These are phyloP conservation scores for Poeciliopsis infans DNA, from an alignment of 2,797 vertebrate species.

Conservation along the genomic window DNA sequence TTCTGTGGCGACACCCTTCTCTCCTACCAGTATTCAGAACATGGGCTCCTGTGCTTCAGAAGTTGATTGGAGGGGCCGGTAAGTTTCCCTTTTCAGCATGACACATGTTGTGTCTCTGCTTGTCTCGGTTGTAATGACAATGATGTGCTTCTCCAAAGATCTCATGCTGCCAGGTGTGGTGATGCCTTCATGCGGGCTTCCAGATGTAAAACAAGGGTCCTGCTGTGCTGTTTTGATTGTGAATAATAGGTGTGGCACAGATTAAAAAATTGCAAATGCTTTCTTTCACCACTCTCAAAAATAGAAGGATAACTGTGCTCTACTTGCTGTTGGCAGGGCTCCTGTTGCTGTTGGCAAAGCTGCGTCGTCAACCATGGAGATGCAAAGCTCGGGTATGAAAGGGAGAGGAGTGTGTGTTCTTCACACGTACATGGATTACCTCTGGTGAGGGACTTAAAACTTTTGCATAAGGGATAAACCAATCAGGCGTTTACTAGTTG, in stretches of 20 bases:
- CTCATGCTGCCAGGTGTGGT: slow-evolving; percentile 96
- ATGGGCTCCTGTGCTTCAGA: slow-evolving; percentile 92
- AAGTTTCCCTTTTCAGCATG: slow-evolving; percentile 11
- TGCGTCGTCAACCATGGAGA: slow-evolving; percentile 85
- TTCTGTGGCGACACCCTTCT: slow-evolving; percentile 88
- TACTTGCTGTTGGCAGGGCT: slow-evolving; percentile 79
- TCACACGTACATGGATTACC: slow-evolving; percentile 91
- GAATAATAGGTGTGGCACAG: slow-evolving; percentile 84
- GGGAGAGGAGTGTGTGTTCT: slow-evolving; percentile 92
- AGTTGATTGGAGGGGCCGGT: slow-evolving; percentile 94
- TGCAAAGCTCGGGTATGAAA: slow-evolving; percentile 89
- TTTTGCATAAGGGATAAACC: neutral
- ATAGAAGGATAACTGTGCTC: slow-evolving; percentile 6
- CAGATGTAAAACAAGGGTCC: slow-evolving; percentile 83
- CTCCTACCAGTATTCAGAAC: slow-evolving; percentile 89
- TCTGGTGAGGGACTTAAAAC: slow-evolving; percentile 85
- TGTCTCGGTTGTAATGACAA: neutral
- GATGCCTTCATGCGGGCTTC: slow-evolving; percentile 86
- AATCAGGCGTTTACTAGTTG: neutral
- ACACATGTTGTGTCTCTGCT: neutral
- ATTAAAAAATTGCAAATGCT: neutral
- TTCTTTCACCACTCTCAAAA: neutral
- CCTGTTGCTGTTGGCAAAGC: slow-evolving; percentile 90
- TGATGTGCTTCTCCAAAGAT: slow-evolving; percentile 77
- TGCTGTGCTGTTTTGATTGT: slow-evolving; percentile 88